A percentile compares a stretch with the other conserved stretches of the same genome.
Conservation (phyloP, 2,888 invertebrate species). For the Melanostoma scalare region DNA sequence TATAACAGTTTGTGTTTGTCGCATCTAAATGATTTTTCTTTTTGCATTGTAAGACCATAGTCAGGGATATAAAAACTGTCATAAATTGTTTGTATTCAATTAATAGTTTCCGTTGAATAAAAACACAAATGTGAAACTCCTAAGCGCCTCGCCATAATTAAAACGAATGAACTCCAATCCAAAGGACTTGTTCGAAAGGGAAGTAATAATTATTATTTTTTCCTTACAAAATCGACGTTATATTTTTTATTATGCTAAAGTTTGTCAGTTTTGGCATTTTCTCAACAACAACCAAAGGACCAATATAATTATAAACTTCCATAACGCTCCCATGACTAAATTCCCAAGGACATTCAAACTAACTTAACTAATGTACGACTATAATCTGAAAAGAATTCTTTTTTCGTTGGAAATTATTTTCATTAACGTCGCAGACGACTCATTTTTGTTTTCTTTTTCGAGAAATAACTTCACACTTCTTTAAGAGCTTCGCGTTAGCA, state of each 20-base stretch:
- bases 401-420: conserved; percentile 1
- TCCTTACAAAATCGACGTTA: background rate
- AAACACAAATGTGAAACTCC: too few relatives aligned
- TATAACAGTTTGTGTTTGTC: too few relatives aligned
- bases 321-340: conserved; percentile 11
- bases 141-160: too few relatives aligned
- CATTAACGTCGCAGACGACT: conserved; percentile 27
- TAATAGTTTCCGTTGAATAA: too few relatives aligned
- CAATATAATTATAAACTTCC: conserved; percentile 31
- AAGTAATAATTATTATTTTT: background rate
- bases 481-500: conserved; percentile 28
- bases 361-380: conserved; percentile 2
- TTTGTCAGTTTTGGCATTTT: conserved; percentile 6
- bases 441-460: conserved; percentile 1
- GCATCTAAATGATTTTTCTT: too few relatives aligned
- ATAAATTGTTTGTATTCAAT: too few relatives aligned
- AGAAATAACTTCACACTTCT: conserved; percentile 33
- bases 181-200: too few relatives aligned
- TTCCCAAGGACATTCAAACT: conserved; percentile 15
- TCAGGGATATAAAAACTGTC: background rate
- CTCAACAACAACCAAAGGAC: conserved; percentile 8
- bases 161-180: too few relatives aligned
- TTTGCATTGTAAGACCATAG: too few relatives aligned
- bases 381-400: background rate
- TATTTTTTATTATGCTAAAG: conserved; percentile 14